Percentiles rank a stretch among this genome's conserved stretches.
Conservation (phyloP, 2,888 invertebrate species). For the Campaea margaritaria region DNA sequence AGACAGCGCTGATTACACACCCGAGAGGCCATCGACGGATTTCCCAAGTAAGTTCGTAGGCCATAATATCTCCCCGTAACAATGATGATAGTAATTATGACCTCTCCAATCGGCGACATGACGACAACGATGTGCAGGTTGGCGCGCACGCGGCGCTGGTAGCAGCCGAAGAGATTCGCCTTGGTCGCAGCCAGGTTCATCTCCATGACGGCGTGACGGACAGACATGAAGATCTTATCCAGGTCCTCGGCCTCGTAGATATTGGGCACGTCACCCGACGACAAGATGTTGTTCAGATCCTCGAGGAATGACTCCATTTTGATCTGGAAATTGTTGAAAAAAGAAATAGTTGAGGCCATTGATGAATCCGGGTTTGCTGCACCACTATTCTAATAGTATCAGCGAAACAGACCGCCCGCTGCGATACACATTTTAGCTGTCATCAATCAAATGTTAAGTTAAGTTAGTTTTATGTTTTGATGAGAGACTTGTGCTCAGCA, state of each 20-base stretch:
- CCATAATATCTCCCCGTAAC: too few relatives aligned
- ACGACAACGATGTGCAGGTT: conserved; percentile 93
- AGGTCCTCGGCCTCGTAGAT: conserved; percentile 93
- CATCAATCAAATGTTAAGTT: too few relatives aligned
- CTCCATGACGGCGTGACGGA: conserved; percentile 91
- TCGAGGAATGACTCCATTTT: conserved; percentile 95
- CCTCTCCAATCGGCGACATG: conserved; percentile 92
- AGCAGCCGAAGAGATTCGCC: conserved; percentile 93
- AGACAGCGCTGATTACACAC: too few relatives aligned
- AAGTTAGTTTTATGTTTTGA: too few relatives aligned
- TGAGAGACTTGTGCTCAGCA: too few relatives aligned
- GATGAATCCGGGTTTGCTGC: background rate
- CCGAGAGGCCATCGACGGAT: too few relatives aligned
- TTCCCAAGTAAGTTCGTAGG: too few relatives aligned
- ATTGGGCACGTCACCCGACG: conserved; percentile 96
- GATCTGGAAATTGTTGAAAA: conserved; percentile 81
- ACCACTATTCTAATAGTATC: too few relatives aligned
- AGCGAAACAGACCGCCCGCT: too few relatives aligned
- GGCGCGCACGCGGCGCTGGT: conserved; percentile 90
- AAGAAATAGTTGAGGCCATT: too few relatives aligned
- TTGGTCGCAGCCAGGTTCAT: conserved; percentile 91
- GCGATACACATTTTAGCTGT: too few relatives aligned
- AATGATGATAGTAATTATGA: conserved; percentile 44
- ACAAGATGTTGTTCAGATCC: conserved; percentile 94
- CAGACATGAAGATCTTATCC: conserved; percentile 89